Evolutionary conservation across 2,888 invertebrate species (phyloP), one percentile per base, ranked within the genome.

Genomic region (Tanytarsus gracilentus): DNA sequence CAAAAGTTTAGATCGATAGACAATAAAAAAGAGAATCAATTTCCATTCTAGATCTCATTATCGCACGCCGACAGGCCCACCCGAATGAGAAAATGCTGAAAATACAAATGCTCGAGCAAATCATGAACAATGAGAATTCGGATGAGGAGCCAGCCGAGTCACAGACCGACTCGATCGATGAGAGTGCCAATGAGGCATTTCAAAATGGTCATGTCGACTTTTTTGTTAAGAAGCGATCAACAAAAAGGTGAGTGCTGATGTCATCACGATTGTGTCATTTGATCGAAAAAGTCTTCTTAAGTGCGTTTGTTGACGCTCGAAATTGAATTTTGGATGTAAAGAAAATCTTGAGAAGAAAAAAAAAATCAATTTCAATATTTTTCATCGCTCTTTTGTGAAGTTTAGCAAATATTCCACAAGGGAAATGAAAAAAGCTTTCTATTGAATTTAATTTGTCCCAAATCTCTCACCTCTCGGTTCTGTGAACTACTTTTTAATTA

Each of bases 81-180:
- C 9, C 33, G 33, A 9, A 33, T 33, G 33, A 11, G 11, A 49
- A 8, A 68, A 81, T 81, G 81, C 72, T 81, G 74, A 81, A 81
- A 75, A 81, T 81, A 74, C 81, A 81, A 71, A 81, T 81, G 81
- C 74, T 81, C 75, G 81, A 81, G 67, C 81, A 81, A 66, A 77
- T 81, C 67, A 80, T 81, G 71, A 80, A 76, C 69, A 81, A 80
- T 72, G 81, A 81, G 53, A 64, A 64, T 52, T 63, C 64, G 56
- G 65, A 65, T 40, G 70, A 75, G 65, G 76, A 51, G 11, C 30
- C 29, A 11, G 51, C 29, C 9, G 9, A 21, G n/a, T 48, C 48
- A 18, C 48, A 48, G 18, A 7, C 16, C 11, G 27, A 49, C 27
- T 27, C 49, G 25, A 21, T 51, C 8, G 29, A 51, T 39, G 53